Base-by-base conservation (phyloP, 2,888 invertebrate genomes). In the Dryocosmus kuriphilus region DNA sequence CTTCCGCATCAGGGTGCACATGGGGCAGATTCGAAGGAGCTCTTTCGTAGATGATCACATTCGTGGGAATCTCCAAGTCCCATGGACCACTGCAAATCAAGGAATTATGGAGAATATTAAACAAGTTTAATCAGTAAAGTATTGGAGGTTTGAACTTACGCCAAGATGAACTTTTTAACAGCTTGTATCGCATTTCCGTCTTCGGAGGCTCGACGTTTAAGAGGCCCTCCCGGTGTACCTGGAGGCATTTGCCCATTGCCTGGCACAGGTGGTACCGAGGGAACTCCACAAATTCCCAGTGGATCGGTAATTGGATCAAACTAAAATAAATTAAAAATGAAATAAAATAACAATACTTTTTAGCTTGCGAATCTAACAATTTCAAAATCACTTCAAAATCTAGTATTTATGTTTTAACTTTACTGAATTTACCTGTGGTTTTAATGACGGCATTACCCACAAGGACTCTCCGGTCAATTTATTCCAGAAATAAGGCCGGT, bases 401-500 rank as follows among this genome's bases (percentile, higher is more conserved):
- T 35, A n/a, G n/a, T n/a, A 35, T 41, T 41, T 16, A 41, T 14
- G n/a, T 41, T 4, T 14, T 14, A 14, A 41, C 14, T n/a, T n/a
- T 51, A 1, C 1, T n/a, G 65, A 74, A 81, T 80, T 81, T 87
- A 92, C 92, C 86, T 96, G 96, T 79, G 95, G 94, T 89, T 95
- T 95, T 14, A 95, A 92, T n/a, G 95, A 94, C 19, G 98, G 98
- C 94, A 98, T 95, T 91, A 99, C 98, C 99, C 99, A 99, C 85
- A 98, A 93, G n/a, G 98, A 98, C 92, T 98, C 98, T 76, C 98
- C 98, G 0, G 98, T 98, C 32, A 96, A 92, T 92, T 98, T 98
- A 91, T 99, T 99, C 97, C 98, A 99, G 92, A 97, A 99, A 91
- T 99, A 99, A 2, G 98, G 98, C 38, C 98, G 93, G 90, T 97